Evolutionary conservation across 1,140 invertebrate genomes (phyloP).

Genomic region (Drosophila parvula): DNA sequence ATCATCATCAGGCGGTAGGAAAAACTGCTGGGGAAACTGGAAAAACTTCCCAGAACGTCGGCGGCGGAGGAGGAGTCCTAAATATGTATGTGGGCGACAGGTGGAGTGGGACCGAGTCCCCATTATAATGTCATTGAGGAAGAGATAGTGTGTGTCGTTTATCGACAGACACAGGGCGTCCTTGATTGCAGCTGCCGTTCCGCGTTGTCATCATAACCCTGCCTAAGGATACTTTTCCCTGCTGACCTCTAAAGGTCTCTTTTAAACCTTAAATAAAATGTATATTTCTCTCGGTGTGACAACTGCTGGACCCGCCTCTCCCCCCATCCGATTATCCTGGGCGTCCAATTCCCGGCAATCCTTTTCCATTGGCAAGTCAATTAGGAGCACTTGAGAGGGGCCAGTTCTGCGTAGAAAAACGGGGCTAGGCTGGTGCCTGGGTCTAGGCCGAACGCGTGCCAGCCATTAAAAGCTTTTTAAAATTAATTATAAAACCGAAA

Average conservation of each 20-base stretch:
- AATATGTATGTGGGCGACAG: slow-evolving; percentile 6
- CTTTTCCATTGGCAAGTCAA: slow-evolving; percentile 53
- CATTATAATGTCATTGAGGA: slow-evolving; percentile 15
- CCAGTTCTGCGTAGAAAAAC: neutral
- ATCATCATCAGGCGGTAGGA: neutral
- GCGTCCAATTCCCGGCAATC: slow-evolving; percentile 11
- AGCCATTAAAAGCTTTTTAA: slow-evolving; percentile 81
- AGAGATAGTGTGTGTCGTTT: neutral
- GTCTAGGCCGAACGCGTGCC: slow-evolving; percentile 50
- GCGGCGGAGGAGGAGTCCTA: neutral
- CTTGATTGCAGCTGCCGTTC: slow-evolving; percentile 1
- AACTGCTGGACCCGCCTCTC: neutral
- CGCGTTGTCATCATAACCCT: neutral
- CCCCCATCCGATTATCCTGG: neutral
- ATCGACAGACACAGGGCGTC: neutral
- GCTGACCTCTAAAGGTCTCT: neutral
- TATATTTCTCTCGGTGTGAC: neutral
- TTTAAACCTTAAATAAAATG: too few species aligned
- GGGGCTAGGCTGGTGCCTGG: neutral
- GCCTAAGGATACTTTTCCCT: neutral
- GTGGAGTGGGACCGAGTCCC: neutral
- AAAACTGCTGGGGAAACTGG: slow-evolving; percentile 7
- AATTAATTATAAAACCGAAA: slow-evolving; percentile 81
- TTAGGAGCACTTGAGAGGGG: slow-evolving; percentile 41
- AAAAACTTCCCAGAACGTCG: neutral